phyloP scores from a whole-genome alignment of 2,797 vertebrate genomes.

The Bradypodion ventrale region DNA sequence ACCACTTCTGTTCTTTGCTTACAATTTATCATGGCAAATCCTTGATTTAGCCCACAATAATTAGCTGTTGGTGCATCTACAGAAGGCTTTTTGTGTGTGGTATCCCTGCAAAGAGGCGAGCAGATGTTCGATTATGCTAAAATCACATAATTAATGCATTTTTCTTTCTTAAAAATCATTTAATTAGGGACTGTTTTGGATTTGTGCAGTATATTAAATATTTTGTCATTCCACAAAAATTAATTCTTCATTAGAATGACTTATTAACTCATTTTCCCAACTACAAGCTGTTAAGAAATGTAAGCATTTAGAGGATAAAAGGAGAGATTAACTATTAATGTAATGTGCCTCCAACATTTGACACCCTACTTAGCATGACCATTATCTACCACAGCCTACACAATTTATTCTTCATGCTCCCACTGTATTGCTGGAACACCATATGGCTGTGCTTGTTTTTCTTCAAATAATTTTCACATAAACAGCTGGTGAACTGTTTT shows the following conservation, averaged over 20 bases:
- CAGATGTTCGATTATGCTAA: slow-evolving; percentile 36
- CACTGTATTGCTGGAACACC: slow-evolving; percentile 68
- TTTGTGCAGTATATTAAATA: slow-evolving; percentile 58
- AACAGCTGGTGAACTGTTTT: slow-evolving; percentile 83
- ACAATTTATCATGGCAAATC: slow-evolving; percentile 13
- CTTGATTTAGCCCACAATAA: slow-evolving; percentile 24
- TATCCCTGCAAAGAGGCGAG: neutral
- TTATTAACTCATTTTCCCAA: slow-evolving; percentile 64
- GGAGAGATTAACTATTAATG: slow-evolving; percentile 77
- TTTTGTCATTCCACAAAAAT: slow-evolving; percentile 66
- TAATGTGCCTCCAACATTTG: slow-evolving; percentile 70
- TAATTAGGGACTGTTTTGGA: slow-evolving; percentile 54
- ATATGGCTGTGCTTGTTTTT: slow-evolving; percentile 81
- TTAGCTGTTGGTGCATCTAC: slow-evolving; percentile 22
- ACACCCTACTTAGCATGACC: slow-evolving; percentile 76
- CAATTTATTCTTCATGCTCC: slow-evolving; percentile 75
- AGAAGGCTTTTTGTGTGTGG: fast-evolving
- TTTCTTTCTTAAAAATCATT: slow-evolving; percentile 33
- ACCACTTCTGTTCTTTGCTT: neutral
- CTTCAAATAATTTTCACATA: slow-evolving; percentile 81
- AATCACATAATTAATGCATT: slow-evolving; percentile 1
- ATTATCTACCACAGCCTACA: slow-evolving; percentile 75
- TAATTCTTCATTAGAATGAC: slow-evolving; percentile 65
- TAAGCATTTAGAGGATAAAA: slow-evolving; percentile 74
- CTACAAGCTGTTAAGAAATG: slow-evolving; percentile 69